Evolutionary conservation across 2,888 invertebrate species (phyloP).

Genomic region (Eristalis intricaria): DNA sequence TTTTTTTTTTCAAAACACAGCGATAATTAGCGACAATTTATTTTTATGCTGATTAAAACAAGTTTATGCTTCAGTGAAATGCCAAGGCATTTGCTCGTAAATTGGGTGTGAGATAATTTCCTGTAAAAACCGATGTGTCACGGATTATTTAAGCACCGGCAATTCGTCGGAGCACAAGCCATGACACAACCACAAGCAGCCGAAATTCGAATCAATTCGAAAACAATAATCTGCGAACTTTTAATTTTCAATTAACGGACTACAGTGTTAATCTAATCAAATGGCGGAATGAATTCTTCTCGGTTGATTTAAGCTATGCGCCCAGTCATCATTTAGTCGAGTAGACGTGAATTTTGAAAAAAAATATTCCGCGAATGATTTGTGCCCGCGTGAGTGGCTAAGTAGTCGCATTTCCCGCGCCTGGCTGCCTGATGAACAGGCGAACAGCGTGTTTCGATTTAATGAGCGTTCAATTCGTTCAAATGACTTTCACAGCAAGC

Average conservation of each 20-base stretch:
- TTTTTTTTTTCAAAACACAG: no score
- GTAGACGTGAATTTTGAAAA: not conserved
- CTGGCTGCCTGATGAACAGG: not conserved
- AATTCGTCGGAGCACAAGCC: no score
- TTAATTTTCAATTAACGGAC: not conserved
- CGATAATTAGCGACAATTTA: no score
- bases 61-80: no score
- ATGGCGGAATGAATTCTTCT: not conserved
- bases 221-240: not conserved
- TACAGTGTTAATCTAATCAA: not conserved
- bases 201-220: not conserved
- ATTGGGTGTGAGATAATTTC: no score
- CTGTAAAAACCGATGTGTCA: no score
- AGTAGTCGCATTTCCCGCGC: not conserved
- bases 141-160: no score
- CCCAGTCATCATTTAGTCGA: not conserved
- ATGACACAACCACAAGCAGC: no score
- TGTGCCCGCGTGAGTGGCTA: not conserved
- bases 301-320: not conserved
- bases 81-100: no score
- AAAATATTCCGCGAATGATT: not conserved
- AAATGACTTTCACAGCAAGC: not conserved
- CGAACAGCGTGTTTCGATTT: not conserved
- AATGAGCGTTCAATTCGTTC: not conserved
- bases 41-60: no score